phyloP scores from a whole-genome alignment of 2,888 invertebrate genomes.

The Alcis repandata region DNA sequence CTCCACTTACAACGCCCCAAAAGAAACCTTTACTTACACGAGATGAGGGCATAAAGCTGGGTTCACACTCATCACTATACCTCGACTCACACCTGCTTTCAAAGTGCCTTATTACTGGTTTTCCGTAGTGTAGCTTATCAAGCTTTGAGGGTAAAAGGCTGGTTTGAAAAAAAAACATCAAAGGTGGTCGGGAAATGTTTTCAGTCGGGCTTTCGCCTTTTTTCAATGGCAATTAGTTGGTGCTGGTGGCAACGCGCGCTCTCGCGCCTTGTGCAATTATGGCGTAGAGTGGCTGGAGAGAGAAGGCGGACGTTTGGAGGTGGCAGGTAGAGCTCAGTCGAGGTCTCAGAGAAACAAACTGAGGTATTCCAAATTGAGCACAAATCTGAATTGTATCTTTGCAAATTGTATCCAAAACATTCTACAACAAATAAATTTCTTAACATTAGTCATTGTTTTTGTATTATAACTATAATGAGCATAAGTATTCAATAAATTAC shows the following conservation, averaged over 20 bases:
- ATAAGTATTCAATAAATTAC: too few relatives aligned
- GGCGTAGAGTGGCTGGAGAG: constrained; percentile 66
- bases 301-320: constrained; percentile 45
- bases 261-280: constrained; percentile 83
- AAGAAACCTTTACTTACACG: constrained; percentile 64
- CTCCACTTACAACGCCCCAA: constrained; percentile 54
- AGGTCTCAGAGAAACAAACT: background rate
- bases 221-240: constrained; percentile 88
- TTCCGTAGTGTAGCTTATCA: constrained; percentile 83
- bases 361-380: background rate
- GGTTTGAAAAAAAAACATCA: constrained; percentile 78
- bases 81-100: constrained; percentile 74
- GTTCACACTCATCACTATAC: constrained; percentile 69
- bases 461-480: too few relatives aligned
- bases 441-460: too few relatives aligned
- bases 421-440: too few relatives aligned
- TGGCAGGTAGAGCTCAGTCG: constrained; percentile 40
- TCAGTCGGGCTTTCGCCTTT: constrained; percentile 86
- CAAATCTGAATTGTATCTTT: too few relatives aligned
- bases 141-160: constrained; percentile 72
- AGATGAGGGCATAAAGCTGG: constrained; percentile 61
- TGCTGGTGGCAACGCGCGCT: constrained; percentile 75
- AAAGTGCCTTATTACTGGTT: constrained; percentile 83
- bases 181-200: constrained; percentile 80
- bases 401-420: background rate